Percentiles rank a stretch among this genome's conserved stretches.
These are phyloP conservation scores for Myripristis jacobus DNA, from an alignment of 2,797 vertebrate species.

Conservation along the genomic window DNA sequence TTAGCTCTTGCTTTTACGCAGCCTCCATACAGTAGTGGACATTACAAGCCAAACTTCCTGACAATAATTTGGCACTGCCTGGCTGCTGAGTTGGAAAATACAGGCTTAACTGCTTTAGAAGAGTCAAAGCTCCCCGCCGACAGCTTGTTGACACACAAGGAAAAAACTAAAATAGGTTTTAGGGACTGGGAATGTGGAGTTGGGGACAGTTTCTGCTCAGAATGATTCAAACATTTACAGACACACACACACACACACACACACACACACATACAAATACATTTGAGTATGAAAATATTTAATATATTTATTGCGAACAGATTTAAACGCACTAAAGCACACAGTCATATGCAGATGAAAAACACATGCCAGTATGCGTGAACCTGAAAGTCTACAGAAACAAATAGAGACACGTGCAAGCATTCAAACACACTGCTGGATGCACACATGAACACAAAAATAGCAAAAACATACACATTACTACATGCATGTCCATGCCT, in stretches of 20 bases:
- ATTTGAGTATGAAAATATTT: too few relatives aligned
- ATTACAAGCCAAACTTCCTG: constrained; percentile 17
- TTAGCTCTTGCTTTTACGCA: constrained; percentile 36
- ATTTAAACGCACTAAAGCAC: too few relatives aligned
- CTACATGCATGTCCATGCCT: too few relatives aligned
- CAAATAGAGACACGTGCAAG: too few relatives aligned
- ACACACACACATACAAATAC: too few relatives aligned
- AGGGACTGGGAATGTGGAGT: background rate
- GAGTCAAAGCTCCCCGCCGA: constrained; percentile 2
- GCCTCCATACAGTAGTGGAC: constrained; percentile 23
- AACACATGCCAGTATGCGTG: too few relatives aligned
- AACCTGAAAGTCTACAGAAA: too few relatives aligned
- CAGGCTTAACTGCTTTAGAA: constrained; percentile 26
- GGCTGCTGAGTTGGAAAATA: constrained; percentile 32
- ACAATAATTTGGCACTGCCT: constrained; percentile 25
- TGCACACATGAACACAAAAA: too few relatives aligned
- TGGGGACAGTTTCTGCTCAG: background rate
- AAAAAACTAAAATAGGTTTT: background rate
- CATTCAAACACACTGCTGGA: too few relatives aligned
- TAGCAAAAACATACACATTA: too few relatives aligned
- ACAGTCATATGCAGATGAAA: too few relatives aligned
- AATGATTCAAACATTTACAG: background rate
- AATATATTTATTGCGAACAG: too few relatives aligned
- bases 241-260: background rate
- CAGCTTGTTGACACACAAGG: constrained; percentile 7